These are phyloP conservation scores for Poecilia latipinna DNA, from an alignment of 2,113 vertebrate species.

Conservation along the genomic window DNA sequence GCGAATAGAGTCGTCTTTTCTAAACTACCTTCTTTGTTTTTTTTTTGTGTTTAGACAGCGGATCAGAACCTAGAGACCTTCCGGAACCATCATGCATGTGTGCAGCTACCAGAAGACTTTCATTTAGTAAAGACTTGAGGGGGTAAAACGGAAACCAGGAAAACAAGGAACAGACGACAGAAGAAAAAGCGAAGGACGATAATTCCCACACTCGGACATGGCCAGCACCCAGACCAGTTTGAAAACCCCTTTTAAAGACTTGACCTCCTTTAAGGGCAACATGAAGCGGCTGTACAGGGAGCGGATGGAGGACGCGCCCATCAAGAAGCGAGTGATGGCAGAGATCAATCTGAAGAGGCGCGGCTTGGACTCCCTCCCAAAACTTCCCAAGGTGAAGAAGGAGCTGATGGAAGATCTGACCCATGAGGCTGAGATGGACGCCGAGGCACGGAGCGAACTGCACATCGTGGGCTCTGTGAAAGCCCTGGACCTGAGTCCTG, in stretches of 20 bases:
- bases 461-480: conserved; percentile 79
- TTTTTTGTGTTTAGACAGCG: conserved; percentile 48
- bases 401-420: conserved; percentile 86
- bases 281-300: conserved; percentile 84
- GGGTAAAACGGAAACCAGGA: conserved; percentile 17
- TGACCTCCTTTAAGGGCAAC: conserved; percentile 79
- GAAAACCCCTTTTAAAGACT: conserved; percentile 81
- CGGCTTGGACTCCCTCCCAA: conserved; percentile 79
- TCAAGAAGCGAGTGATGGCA: conserved; percentile 89
- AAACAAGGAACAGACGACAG: conserved; percentile 19
- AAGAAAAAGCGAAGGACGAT: conserved; percentile 23
- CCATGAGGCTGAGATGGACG: conserved; percentile 71
- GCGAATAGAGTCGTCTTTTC: too few relatives aligned
- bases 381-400: conserved; percentile 88
- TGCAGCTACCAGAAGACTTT: conserved; percentile 67
- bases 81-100: conserved; percentile 74
- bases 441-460: conserved; percentile 75
- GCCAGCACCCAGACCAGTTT: conserved; percentile 87
- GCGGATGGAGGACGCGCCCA: conserved; percentile 87
- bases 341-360: conserved; percentile 87
- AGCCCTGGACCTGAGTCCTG: conserved; percentile 92
- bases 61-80: conserved; percentile 47
- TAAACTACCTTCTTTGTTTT: too few relatives aligned
- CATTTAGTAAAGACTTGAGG: conserved; percentile 58
- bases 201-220: conserved; percentile 78